phyloP scores from a whole-genome alignment of 64 coral and sea anemone species.

The Montipora efflorescens region DNA sequence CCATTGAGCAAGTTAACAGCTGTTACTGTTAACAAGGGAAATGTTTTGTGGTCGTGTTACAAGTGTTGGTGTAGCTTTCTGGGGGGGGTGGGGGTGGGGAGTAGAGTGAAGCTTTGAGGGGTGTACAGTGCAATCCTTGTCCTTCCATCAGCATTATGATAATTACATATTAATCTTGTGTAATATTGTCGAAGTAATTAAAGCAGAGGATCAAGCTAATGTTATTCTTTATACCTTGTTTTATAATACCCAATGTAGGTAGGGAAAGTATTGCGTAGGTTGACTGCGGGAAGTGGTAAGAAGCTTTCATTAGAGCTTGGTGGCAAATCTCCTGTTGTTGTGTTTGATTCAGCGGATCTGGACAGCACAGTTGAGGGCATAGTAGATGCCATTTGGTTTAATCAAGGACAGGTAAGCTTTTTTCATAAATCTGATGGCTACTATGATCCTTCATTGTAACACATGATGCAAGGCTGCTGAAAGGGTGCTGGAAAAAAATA shows the following conservation, averaged over 20 bases:
- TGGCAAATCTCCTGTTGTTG: slow-evolving; percentile 97
- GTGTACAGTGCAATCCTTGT: too few species aligned
- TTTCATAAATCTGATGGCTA: not conserved
- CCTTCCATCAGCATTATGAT: too few species aligned
- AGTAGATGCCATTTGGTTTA: slow-evolving; percentile 98
- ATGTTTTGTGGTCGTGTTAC: too few species aligned
- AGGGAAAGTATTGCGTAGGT: slow-evolving; percentile 83
- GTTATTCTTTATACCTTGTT: not conserved
- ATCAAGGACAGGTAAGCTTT: slow-evolving; percentile 90
- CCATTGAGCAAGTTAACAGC: too few species aligned
- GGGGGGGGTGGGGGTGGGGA: too few species aligned
- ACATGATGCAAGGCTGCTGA: too few species aligned
- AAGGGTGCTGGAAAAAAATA: too few species aligned
- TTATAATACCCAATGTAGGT: slow-evolving; percentile 26
- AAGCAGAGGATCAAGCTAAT: not conserved
- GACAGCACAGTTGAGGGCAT: slow-evolving; percentile 95
- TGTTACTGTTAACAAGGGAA: too few species aligned
- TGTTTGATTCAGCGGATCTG: slow-evolving; percentile 97
- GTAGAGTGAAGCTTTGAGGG: too few species aligned
- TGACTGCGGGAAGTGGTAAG: slow-evolving; percentile 96
- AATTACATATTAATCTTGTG: too few species aligned
- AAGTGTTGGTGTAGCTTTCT: too few species aligned
- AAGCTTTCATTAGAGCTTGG: slow-evolving; percentile 97
- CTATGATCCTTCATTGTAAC: not conserved
- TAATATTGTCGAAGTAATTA: too few species aligned